Base-by-base conservation (phyloP, 1,140 invertebrate species). In the Calliphora vicina region DNA sequence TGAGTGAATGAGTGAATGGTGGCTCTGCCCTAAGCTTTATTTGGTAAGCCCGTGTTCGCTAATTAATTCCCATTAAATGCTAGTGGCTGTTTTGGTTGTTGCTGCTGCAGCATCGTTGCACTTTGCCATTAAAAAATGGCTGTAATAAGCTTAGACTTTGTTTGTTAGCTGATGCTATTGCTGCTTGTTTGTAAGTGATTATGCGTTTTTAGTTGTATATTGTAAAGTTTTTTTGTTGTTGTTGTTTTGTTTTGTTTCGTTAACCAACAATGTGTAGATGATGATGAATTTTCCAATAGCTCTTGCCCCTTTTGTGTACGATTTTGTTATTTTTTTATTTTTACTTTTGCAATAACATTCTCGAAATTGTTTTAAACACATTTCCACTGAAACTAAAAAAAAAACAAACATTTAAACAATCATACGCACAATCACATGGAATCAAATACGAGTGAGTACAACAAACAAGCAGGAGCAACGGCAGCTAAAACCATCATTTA, bases 1-100 rank as follows among this genome's bases (percentile, higher is more conserved):
- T 20, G 57, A 61, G 8, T 72, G 67, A 76, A 35, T 78, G 74
- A 78, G 74, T 78, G 74, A 78, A 43, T 78, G 74, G 74, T 78
- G 74, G 74, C 74, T 78, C 74, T 78, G 35, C 35, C 74, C 74
- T 78, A 78, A 78, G 74, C 74, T 78, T 45, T 78, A 78, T 72
- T 83, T 83, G 80, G 80, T 83, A 83, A 80, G 83, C 43, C 76
- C 80, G 83, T 80, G 80, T 82, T 76, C 50, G 43, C 83, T 83
- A 83, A 83, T 81, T 83, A 81, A 83, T 83, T 83, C 80, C 83
- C 83, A 83, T 83, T 83, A 83, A 83, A 81, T 57, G 83, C 71
- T 81, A 45, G 82, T 35, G 50, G 80, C 35, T 73, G 82, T 23
- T 80, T 71, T 81, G 80, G 25, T 71, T 27, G 80, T 29, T 71